Evolutionary conservation across 1,140 invertebrate species (phyloP).

Genomic region (Linepithema humile): DNA sequence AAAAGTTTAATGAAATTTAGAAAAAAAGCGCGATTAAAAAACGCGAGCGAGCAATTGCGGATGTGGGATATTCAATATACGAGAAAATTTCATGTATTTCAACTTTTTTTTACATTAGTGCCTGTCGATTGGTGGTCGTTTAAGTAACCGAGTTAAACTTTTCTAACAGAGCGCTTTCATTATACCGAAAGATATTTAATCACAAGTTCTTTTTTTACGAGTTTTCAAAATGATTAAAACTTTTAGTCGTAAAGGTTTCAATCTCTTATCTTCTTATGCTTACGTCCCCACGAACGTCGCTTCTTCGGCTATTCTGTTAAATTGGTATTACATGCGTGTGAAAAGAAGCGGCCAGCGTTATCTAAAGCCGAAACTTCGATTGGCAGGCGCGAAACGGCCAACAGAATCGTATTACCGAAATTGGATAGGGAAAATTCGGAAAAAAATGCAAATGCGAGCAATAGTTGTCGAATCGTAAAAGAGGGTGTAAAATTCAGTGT

Average conservation of each 20-base stretch:
- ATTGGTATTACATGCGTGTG: neutral
- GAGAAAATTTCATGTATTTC: neutral
- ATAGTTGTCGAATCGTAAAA: constrained; percentile 64
- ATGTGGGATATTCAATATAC: neutral
- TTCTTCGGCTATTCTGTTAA: constrained; percentile 37
- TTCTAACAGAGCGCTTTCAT: neutral
- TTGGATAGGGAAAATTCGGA: constrained; percentile 53
- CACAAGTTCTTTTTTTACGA: too few species aligned
- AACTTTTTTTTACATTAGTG: neutral
- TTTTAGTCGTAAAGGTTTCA: too few species aligned
- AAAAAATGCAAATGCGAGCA: constrained; percentile 66
- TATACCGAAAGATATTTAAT: too few species aligned
- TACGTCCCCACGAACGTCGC: too few species aligned
- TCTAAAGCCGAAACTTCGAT: constrained; percentile 7
- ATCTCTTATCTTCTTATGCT: neutral
- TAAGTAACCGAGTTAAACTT: neutral
- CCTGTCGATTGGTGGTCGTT: neutral
- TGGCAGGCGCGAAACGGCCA: neutral
- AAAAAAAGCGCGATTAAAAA: neutral
- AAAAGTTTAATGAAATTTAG: constrained; percentile 32
- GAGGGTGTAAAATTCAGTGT: constrained; percentile 56
- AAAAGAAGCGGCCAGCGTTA: neutral
- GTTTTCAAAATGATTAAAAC: neutral
- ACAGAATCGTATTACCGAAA: constrained; percentile 46
- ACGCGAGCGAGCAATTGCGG: neutral